Conservation (phyloP, 1,140 invertebrate genomes). For the Calephelis virginiensis region DNA sequence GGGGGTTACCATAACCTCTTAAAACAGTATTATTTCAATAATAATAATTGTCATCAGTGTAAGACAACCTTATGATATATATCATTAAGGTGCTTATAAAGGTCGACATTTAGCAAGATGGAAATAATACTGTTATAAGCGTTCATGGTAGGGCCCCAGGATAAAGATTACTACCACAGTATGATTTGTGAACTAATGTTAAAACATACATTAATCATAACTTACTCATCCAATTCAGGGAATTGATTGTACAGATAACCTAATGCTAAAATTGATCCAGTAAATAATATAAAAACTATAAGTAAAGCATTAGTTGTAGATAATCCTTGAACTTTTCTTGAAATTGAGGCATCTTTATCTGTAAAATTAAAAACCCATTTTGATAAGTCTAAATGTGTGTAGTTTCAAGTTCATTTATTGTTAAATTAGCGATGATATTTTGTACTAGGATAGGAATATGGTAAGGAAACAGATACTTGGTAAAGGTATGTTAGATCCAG, state of each 20-base stretch:
- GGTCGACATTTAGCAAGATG: too few relatives aligned
- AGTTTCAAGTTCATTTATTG: too few relatives aligned
- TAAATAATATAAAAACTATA: constrained; percentile 82
- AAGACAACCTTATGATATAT: too few relatives aligned
- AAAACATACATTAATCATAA: constrained; percentile 36
- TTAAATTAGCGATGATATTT: neutral
- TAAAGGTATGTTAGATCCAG: constrained; percentile 44
- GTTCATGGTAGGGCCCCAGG: too few relatives aligned
- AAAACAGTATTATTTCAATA: too few relatives aligned
- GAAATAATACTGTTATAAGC: too few relatives aligned
- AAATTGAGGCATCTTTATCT: constrained; percentile 21
- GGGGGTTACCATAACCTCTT: too few relatives aligned
- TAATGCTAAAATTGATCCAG: constrained; percentile 81
- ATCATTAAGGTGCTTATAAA: too few relatives aligned
- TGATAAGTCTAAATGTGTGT: neutral
- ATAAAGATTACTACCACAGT: too few relatives aligned
- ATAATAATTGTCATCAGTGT: too few relatives aligned
- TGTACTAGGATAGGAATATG: constrained; percentile 2
- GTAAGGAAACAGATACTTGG: constrained; percentile 53
- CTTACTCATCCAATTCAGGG: constrained; percentile 90
- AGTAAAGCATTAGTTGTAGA: constrained; percentile 80
- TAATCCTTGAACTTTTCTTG: constrained; percentile 38
- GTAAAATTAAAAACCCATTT: constrained; percentile 6
- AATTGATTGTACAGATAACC: constrained; percentile 87
- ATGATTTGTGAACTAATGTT: neutral